phyloP scores from a whole-genome alignment of 2,888 invertebrate genomes.

The Pyralis farinalis region DNA sequence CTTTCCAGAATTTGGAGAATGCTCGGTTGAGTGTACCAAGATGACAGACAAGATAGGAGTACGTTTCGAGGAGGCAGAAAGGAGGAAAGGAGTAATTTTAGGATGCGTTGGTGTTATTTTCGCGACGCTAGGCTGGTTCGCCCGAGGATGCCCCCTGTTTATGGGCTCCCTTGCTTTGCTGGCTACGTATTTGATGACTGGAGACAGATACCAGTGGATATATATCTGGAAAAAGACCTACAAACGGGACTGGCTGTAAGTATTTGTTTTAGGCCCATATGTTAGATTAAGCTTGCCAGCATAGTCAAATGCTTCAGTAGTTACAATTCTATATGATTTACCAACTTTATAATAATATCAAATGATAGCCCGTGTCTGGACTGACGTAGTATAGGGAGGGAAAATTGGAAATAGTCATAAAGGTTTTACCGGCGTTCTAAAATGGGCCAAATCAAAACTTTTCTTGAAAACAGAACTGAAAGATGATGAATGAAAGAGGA shows the following conservation, averaged over 20 bases:
- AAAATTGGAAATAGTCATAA: too few relatives aligned
- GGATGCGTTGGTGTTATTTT: slow-evolving; percentile 38
- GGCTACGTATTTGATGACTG: slow-evolving; percentile 57
- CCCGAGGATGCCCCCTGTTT: slow-evolving; percentile 35
- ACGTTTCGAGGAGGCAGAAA: slow-evolving; percentile 69
- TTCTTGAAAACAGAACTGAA: too few relatives aligned
- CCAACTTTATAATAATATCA: too few relatives aligned
- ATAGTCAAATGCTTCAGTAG: too few relatives aligned
- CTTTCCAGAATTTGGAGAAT: slow-evolving; percentile 28
- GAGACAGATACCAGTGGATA: slow-evolving; percentile 71
- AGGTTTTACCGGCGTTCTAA: too few relatives aligned
- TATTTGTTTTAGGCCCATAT: slow-evolving; percentile 20
- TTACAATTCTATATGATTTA: too few relatives aligned
- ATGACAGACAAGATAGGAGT: slow-evolving; percentile 65
- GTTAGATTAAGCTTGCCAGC: too few relatives aligned
- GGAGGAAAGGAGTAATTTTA: slow-evolving; percentile 42
- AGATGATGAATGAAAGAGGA: too few relatives aligned
- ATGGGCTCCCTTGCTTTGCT: slow-evolving; percentile 41
- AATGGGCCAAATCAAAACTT: too few relatives aligned
- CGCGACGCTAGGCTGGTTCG: slow-evolving; percentile 42
- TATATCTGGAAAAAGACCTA: slow-evolving; percentile 69
- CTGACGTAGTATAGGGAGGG: too few relatives aligned
- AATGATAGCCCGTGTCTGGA: too few relatives aligned
- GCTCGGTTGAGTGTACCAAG: slow-evolving; percentile 38
- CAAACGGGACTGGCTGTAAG: slow-evolving; percentile 63